A percentile compares a stretch with the other conserved stretches of the same genome.
Evolutionary conservation across 1,140 invertebrate species (phyloP).

Genomic region (Oreohelix idahoensis): DNA sequence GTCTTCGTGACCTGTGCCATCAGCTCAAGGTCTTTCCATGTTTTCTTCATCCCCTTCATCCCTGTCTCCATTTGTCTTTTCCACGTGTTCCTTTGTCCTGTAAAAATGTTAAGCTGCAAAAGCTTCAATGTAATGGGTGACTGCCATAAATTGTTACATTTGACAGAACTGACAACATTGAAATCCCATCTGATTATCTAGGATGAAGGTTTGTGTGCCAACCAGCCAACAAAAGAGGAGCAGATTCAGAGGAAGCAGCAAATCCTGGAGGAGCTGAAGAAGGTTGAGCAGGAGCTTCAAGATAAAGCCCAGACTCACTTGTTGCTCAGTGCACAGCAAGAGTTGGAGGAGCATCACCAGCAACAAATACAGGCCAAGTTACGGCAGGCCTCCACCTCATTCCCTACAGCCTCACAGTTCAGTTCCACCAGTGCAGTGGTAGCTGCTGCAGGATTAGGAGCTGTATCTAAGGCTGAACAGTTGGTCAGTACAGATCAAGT

Average conservation of each 20-base stretch:
- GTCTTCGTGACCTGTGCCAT: no score
- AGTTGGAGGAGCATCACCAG: conserved; percentile 45
- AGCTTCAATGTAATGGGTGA: no score
- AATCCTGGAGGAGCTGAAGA: conserved; percentile 76
- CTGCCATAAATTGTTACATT: no score
- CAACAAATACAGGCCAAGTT: neutral
- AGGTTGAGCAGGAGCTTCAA: conserved; percentile 83
- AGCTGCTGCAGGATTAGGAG: neutral
- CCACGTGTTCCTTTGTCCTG: no score
- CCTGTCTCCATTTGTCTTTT: no score
- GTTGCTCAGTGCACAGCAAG: conserved; percentile 62
- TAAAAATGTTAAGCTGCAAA: no score
- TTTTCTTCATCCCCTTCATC: no score
- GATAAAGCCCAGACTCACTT: conserved; percentile 77
- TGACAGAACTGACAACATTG: no score
- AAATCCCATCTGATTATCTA: neutral
- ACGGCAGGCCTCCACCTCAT: neutral
- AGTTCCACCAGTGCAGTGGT: neutral
- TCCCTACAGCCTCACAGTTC: neutral
- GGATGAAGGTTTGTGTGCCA: conserved; percentile 22
- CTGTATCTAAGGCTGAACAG: neutral
- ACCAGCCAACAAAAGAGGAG: conserved; percentile 76
- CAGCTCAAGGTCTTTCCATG: no score
- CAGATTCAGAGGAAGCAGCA: conserved; percentile 83
- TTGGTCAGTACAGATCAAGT: neutral